Conservation (phyloP, 2,797 vertebrate genomes). For the Varecia variegata region DNA sequence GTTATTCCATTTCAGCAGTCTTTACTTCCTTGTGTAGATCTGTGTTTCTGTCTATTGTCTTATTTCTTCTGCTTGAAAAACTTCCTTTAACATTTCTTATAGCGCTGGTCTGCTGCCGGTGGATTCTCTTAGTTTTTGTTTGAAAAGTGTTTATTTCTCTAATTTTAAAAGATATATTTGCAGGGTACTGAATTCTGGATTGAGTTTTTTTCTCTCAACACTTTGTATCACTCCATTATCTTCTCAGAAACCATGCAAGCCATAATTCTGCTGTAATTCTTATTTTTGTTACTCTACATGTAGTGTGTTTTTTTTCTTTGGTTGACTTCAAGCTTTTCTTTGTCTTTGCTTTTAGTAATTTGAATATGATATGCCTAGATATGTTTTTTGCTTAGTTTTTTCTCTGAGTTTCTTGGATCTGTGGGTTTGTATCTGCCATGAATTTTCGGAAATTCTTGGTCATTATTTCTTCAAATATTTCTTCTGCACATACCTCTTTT, state of each 20-base stretch:
- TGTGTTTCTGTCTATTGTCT: not conserved
- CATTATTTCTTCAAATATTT: constrained; percentile 20
- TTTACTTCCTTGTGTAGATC: not conserved
- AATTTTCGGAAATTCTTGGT: not conserved
- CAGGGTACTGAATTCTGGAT: not conserved
- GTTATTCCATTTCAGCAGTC: not conserved
- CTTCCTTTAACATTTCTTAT: not conserved
- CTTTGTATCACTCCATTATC: not conserved
- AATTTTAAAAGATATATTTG: not conserved
- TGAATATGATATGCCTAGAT: not conserved
- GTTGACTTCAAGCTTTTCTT: not conserved
- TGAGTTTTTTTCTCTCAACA: not conserved
- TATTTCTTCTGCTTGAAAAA: not conserved
- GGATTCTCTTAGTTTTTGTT: not conserved
- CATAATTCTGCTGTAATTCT: not conserved
- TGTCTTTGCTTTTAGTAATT: not conserved
- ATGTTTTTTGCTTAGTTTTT: not conserved
- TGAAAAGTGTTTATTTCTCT: not conserved
- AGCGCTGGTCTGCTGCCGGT: not conserved
- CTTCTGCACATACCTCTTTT: not conserved
- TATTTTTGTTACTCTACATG: not conserved
- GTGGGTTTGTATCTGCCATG: not conserved
- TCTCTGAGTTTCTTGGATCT: not conserved
- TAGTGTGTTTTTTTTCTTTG: not conserved
- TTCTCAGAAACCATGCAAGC: not conserved